phyloP scores from a whole-genome alignment of 2,797 vertebrate genomes.

The Brotula barbata region DNA sequence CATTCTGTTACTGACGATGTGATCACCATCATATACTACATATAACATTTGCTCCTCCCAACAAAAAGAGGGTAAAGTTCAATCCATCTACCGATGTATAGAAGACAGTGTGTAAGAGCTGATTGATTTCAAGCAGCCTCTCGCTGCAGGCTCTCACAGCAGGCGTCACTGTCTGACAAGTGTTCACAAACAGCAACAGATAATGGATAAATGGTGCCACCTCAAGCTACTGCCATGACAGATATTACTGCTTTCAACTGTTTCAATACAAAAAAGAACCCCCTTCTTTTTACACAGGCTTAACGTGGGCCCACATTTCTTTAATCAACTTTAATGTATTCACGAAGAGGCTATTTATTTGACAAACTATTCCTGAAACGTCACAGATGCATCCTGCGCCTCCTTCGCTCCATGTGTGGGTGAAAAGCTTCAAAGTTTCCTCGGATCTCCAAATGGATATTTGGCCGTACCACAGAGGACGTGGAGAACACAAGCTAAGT shows the following conservation, averaged over 20 bases:
- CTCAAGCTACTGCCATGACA: slow-evolving; percentile 7
- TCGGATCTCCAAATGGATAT: slow-evolving; percentile 78
- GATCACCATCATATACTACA: background rate
- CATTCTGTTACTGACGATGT: background rate
- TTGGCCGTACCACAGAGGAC: slow-evolving; percentile 80
- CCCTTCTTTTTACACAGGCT: background rate
- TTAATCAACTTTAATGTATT: slow-evolving; percentile 58
- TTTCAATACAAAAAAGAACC: background rate
- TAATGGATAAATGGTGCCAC: slow-evolving; percentile 37
- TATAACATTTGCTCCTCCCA: background rate
- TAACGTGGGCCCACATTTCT: background rate
- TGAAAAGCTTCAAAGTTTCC: slow-evolving; percentile 74
- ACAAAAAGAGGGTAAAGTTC: background rate
- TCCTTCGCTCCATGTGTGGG: slow-evolving; percentile 53
- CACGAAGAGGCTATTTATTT: slow-evolving; percentile 58
- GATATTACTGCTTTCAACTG: slow-evolving; percentile 4
- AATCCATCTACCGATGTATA: background rate
- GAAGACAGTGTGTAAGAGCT: background rate
- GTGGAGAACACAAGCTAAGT: slow-evolving; percentile 81
- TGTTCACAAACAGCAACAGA: slow-evolving; percentile 29
- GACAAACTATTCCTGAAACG: slow-evolving; percentile 60
- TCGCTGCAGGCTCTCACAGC: slow-evolving; percentile 42
- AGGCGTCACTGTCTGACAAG: slow-evolving; percentile 57
- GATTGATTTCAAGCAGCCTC: slow-evolving; percentile 46
- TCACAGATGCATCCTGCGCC: slow-evolving; percentile 50